Percentiles rank a stretch among this genome's conserved stretches.
phyloP scores from a whole-genome alignment of 2,797 vertebrate genomes.

The Notoglanidium macrostoma region DNA sequence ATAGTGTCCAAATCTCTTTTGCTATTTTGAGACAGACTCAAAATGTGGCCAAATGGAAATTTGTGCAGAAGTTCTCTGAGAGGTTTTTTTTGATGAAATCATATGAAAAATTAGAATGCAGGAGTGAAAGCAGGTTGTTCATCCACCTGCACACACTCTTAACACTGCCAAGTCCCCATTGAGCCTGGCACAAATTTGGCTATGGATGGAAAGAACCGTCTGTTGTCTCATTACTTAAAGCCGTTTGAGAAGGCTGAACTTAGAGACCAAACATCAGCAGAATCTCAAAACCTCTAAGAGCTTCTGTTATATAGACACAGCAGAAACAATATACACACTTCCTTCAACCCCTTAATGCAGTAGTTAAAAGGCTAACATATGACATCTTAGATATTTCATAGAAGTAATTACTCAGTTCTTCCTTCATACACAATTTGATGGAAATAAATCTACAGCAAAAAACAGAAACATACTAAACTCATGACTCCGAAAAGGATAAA shows the following conservation, averaged over 20 bases:
- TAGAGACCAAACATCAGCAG: neutral
- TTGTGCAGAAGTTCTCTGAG: neutral
- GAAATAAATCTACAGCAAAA: neutral
- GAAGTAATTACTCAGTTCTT: neutral
- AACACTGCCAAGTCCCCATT: constrained; percentile 46
- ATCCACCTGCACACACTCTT: constrained; percentile 1
- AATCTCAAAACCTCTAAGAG: neutral
- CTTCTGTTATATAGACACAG: neutral
- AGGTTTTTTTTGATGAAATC: constrained; percentile 29
- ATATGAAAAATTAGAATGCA: constrained; percentile 30
- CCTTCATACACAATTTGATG: neutral
- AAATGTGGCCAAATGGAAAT: constrained; percentile 3
- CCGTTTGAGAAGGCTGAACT: constrained; percentile 11
- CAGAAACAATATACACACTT: neutral
- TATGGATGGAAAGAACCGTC: constrained; percentile 39
- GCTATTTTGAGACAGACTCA: constrained; percentile 36
- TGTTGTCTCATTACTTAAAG: constrained; percentile 39
- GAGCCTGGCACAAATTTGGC: constrained; percentile 26
- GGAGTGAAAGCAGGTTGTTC: neutral
- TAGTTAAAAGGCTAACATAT: neutral
- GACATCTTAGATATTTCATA: neutral
- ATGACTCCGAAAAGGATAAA: neutral
- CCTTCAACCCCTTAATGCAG: neutral
- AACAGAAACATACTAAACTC: neutral
- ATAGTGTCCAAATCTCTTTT: constrained; percentile 28